A percentile compares a stretch with the other conserved stretches of the same genome.
Evolutionary conservation across 2,888 invertebrate genomes (phyloP).

Genomic region (Apodemia duryi): DNA sequence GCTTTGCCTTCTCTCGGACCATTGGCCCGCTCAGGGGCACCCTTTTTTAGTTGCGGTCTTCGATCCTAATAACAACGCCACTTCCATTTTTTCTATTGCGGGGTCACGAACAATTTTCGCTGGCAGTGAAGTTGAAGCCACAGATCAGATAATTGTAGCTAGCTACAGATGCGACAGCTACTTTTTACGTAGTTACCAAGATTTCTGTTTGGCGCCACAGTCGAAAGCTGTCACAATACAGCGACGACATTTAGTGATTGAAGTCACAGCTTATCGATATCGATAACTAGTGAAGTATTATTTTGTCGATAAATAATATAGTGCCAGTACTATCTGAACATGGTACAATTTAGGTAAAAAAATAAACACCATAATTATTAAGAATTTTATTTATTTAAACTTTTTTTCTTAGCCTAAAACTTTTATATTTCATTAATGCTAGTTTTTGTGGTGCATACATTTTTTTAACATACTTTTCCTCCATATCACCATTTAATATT

Average conservation of each 20-base stretch:
- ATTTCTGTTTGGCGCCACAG: too few relatives aligned
- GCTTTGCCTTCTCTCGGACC: slow-evolving; percentile 33
- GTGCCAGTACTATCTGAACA: not conserved
- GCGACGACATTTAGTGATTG: not conserved
- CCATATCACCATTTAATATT: slow-evolving; percentile 23
- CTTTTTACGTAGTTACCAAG: too few relatives aligned
- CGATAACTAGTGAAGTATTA: not conserved
- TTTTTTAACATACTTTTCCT: slow-evolving; percentile 17
- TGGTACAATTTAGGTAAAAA: not conserved
- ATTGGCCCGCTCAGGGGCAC: slow-evolving; percentile 33
- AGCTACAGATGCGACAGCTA: too few relatives aligned
- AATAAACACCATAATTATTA: not conserved
- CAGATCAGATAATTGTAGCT: too few relatives aligned
- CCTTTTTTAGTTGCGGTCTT: slow-evolving; percentile 31
- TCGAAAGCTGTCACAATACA: not conserved
- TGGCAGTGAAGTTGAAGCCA: slow-evolving; percentile 32
- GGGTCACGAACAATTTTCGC: slow-evolving; percentile 35
- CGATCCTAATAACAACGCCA: slow-evolving; percentile 34
- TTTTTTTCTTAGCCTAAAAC: slow-evolving; percentile 8
- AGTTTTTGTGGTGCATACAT: not conserved
- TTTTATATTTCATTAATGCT: slow-evolving; percentile 10
- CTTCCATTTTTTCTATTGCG: slow-evolving; percentile 33
- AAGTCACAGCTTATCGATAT: not conserved
- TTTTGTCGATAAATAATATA: not conserved
- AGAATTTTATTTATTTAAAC: not conserved